phyloP scores from a whole-genome alignment of 2,797 vertebrate species.

The Danio choprae region DNA sequence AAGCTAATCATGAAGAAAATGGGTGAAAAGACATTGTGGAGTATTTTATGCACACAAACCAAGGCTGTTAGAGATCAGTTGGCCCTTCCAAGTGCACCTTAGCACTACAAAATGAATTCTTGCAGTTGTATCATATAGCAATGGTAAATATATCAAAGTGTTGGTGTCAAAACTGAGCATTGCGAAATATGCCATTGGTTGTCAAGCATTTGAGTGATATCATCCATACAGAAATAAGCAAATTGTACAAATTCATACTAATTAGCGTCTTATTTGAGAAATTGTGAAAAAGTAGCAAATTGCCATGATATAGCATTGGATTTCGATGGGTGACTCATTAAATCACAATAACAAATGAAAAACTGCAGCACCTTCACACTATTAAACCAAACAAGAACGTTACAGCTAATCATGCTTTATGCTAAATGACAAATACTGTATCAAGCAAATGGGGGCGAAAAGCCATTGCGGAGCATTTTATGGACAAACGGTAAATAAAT shows the following conservation, averaged over 20 bases:
- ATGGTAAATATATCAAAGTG: too few species aligned
- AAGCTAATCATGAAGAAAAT: conserved; percentile 26
- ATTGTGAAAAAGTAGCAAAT: too few species aligned
- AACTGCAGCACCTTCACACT: neutral
- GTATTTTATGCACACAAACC: conserved; percentile 32
- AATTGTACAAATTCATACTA: too few species aligned
- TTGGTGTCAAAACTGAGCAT: too few species aligned
- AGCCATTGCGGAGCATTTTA: conserved; percentile 10
- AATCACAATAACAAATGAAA: conserved; percentile 5
- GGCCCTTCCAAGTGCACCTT: conserved; percentile 23
- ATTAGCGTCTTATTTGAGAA: too few species aligned
- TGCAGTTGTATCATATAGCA: too few species aligned
- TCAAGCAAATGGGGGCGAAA: conserved; percentile 3
- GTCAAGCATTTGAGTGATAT: too few species aligned
- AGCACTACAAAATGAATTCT: too few species aligned
- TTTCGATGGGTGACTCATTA: too few species aligned
- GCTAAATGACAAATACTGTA: neutral
- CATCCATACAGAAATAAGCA: too few species aligned
- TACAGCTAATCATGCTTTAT: conserved; percentile 18
- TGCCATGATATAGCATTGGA: too few species aligned
- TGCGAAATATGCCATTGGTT: too few species aligned
- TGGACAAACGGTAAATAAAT: conserved; percentile 31
- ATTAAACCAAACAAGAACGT: neutral
- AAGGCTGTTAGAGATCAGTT: conserved; percentile 51
- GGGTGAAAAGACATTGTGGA: neutral